A percentile compares a stretch with the other conserved stretches of the same genome.
Conservation (phyloP, 2,888 invertebrate genomes). For the Alentia gelatinosa region DNA sequence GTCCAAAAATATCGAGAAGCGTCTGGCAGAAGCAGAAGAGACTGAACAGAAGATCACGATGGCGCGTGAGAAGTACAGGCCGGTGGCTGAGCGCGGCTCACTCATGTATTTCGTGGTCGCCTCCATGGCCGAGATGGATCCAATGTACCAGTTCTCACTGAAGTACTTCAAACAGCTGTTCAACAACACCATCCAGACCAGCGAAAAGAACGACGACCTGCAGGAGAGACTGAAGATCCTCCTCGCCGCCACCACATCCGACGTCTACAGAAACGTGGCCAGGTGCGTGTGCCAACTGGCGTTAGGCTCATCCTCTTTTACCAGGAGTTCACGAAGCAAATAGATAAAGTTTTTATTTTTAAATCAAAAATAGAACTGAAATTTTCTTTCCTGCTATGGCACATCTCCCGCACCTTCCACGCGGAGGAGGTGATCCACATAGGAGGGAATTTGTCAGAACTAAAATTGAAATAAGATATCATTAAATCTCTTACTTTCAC, state of each 20-base stretch:
- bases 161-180: conserved; percentile 81
- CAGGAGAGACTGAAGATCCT: conserved; percentile 76
- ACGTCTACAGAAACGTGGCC: conserved; percentile 80
- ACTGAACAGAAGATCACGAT: conserved; percentile 80
- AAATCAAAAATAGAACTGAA: too few species aligned
- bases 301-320: too few species aligned
- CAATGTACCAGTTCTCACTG: conserved; percentile 81
- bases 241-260: conserved; percentile 76
- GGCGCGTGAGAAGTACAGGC: conserved; percentile 80
- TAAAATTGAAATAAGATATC: too few species aligned
- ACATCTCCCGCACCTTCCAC: too few species aligned
- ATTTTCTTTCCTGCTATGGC: too few species aligned
- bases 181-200: conserved; percentile 78
- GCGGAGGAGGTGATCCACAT: too few species aligned
- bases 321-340: too few species aligned
- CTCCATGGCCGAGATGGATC: conserved; percentile 80
- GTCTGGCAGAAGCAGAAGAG: conserved; percentile 79
- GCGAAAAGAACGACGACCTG: conserved; percentile 76
- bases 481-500: too few species aligned
- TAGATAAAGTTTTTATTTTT: too few species aligned
- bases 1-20: conserved; percentile 79
- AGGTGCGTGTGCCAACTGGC: too few species aligned
- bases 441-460: too few species aligned
- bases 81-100: conserved; percentile 80
- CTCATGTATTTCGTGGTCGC: conserved; percentile 81